Percentiles rank a stretch among this genome's conserved stretches.
Conservation (phyloP, 2,113 vertebrate genomes). For the Gambusia holbrooki region DNA sequence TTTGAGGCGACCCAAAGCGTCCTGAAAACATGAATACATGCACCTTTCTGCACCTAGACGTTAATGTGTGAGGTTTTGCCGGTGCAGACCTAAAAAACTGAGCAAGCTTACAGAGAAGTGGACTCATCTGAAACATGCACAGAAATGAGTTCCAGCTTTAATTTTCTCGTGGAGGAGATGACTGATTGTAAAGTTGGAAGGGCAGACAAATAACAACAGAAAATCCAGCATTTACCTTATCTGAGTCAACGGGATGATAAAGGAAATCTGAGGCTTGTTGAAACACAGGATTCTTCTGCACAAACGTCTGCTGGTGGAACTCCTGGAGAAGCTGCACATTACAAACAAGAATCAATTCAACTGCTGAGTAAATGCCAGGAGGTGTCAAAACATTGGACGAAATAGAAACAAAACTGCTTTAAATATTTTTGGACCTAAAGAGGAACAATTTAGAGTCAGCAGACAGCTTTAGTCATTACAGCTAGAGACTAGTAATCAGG, state of each 20-base stretch:
- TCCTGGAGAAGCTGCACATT: slow-evolving; percentile 86
- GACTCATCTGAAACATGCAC: not conserved
- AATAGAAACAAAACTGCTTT: too few relatives aligned
- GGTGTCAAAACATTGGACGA: too few relatives aligned
- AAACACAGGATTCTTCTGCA: slow-evolving; percentile 89
- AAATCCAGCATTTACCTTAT: slow-evolving; percentile 82
- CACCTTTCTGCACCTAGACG: not conserved
- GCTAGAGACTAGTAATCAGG: too few relatives aligned
- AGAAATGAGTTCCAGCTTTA: not conserved
- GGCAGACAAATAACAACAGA: not conserved
- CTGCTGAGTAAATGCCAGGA: too few relatives aligned
- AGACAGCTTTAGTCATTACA: too few relatives aligned
- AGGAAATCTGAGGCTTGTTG: slow-evolving; percentile 86
- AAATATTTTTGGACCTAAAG: too few relatives aligned
- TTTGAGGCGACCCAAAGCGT: too few relatives aligned
- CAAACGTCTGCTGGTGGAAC: slow-evolving; percentile 90
- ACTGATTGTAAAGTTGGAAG: not conserved
- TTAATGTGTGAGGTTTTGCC: not conserved
- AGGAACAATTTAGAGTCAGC: too few relatives aligned
- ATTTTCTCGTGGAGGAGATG: not conserved
- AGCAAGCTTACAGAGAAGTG: not conserved
- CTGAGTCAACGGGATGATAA: slow-evolving; percentile 90
- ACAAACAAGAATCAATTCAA: not conserved
- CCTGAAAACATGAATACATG: not conserved
- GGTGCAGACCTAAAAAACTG: not conserved